Evolutionary conservation across 2,113 vertebrate genomes (phyloP).

Genomic region (Equus przewalskii): DNA sequence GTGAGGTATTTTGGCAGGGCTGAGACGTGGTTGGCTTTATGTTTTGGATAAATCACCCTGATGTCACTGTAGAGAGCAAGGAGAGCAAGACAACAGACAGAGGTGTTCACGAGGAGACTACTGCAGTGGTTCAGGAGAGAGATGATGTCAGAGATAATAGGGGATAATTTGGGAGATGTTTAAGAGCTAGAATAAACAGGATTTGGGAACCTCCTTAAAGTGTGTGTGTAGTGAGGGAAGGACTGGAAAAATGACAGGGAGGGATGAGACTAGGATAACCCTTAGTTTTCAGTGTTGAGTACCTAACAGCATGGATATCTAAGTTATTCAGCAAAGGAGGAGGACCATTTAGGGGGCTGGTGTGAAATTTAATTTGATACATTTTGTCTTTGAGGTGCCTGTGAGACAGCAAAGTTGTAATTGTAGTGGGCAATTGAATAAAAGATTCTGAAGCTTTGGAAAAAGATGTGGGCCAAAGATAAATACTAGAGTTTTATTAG

Average conservation of each 20-base stretch:
- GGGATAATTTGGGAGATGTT: neutral
- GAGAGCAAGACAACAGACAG: neutral
- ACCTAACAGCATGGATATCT: neutral
- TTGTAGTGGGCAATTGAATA: neutral
- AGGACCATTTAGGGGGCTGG: neutral
- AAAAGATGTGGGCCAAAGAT: neutral
- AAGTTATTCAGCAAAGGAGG: neutral
- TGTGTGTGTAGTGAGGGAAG: neutral
- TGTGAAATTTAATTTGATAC: neutral
- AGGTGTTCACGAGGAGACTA: neutral
- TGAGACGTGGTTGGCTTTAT: neutral
- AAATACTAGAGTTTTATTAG: neutral
- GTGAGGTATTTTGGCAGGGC: neutral
- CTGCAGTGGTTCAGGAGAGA: neutral
- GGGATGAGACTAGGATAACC: neutral
- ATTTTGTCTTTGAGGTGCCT: neutral
- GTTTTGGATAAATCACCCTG: neutral
- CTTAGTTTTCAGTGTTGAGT: neutral
- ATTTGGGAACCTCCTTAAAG: neutral
- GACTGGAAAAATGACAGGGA: neutral
- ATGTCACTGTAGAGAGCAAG: neutral
- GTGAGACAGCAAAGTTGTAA: neutral
- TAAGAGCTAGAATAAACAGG: neutral
- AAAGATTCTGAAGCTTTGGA: conserved; percentile 17
- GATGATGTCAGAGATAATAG: neutral